Evolutionary conservation across 2,888 invertebrate species (phyloP).

Genomic region (Parapristionchus giblindavisi): DNA sequence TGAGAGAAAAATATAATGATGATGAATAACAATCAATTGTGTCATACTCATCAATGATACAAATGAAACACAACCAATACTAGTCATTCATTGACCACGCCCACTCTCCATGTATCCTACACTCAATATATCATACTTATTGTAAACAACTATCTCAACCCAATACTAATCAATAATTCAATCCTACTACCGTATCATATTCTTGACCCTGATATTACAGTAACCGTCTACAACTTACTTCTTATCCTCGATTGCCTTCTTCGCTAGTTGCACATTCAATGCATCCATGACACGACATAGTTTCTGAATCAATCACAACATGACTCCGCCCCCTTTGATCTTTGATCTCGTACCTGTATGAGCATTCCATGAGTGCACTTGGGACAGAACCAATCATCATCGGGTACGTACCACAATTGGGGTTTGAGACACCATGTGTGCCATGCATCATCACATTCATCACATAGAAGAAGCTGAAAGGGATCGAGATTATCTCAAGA

Average conservation of each 20-base stretch:
- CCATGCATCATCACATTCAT: conserved; percentile 92
- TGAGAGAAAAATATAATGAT: too few relatives aligned
- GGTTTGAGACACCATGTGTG: conserved; percentile 95
- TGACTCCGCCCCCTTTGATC: not conserved
- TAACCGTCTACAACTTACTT: conserved; percentile 70
- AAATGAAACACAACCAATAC: too few relatives aligned
- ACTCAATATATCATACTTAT: not conserved
- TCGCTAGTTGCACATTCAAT: conserved; percentile 70
- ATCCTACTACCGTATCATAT: not conserved
- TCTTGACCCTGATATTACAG: not conserved
- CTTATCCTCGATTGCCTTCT: conserved; percentile 80
- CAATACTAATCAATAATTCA: not conserved
- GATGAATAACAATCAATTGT: too few relatives aligned
- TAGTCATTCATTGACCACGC: too few relatives aligned
- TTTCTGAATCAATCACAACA: conserved; percentile 23
- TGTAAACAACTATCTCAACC: not conserved
- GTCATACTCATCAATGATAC: too few relatives aligned
- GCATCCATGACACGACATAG: conserved; percentile 65
- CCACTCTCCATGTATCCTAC: too few relatives aligned
- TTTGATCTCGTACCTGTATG: conserved; percentile 74
- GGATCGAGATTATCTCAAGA: too few relatives aligned
- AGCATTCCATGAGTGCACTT: conserved; percentile 89
- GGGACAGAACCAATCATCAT: conserved; percentile 98
- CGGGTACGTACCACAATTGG: conserved; percentile 88
- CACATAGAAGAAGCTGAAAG: conserved; percentile 87